phyloP scores from a whole-genome alignment of 1,140 invertebrate genomes.

The Melipona quadrifasciata region DNA sequence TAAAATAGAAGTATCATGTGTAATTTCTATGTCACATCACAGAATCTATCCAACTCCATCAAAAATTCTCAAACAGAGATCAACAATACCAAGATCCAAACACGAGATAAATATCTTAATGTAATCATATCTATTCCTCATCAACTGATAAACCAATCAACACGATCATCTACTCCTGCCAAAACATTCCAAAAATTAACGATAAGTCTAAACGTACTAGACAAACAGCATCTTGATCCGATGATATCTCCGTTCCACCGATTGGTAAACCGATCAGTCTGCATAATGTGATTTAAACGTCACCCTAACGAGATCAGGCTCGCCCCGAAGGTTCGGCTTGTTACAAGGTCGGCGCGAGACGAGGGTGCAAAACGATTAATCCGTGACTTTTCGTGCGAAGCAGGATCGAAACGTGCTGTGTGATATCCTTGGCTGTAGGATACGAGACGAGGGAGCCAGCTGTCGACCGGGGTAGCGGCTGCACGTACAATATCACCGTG shows the following conservation, averaged over 20 bases:
- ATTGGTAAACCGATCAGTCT: slow-evolving; percentile 38
- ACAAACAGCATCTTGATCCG: not conserved
- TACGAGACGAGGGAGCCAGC: slow-evolving; percentile 57
- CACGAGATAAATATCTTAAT: not conserved
- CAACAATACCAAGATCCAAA: not conserved
- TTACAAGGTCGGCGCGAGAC: not conserved
- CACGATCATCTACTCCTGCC: not conserved
- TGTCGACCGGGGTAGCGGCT: slow-evolving; percentile 66
- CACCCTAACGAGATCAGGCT: slow-evolving; percentile 59
- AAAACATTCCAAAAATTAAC: not conserved
- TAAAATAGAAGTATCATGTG: not conserved
- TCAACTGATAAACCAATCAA: not conserved
- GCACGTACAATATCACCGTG: slow-evolving; percentile 67
- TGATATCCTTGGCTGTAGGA: slow-evolving; percentile 11
- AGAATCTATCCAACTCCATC: too few relatives aligned
- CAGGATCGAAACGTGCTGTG: not conserved
- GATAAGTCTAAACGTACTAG: not conserved
- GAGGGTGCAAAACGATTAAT: slow-evolving; percentile 61
- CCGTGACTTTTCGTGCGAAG: slow-evolving; percentile 62
- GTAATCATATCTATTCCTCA: not conserved
- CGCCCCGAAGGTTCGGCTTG: slow-evolving; percentile 1
- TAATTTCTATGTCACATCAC: too few relatives aligned
- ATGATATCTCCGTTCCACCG: not conserved
- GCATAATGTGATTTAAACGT: slow-evolving; percentile 61
- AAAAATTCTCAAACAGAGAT: too few relatives aligned